Evolutionary conservation across 2,888 invertebrate species (phyloP), one percentile per base, ranked within the genome.

Genomic region (Xylocampa areola): DNA sequence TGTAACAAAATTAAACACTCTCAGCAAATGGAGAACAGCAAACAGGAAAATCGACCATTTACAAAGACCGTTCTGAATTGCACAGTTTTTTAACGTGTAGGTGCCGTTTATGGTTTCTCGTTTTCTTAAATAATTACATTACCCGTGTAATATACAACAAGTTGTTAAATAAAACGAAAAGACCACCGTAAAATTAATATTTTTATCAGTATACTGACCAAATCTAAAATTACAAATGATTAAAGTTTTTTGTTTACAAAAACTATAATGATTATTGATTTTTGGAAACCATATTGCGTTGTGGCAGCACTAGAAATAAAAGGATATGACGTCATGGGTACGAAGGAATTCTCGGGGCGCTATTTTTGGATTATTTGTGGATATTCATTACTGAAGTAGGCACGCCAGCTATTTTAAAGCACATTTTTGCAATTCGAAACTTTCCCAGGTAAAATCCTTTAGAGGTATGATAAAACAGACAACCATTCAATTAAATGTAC

Each of bases 41-140:
- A 92, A 94, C 94, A 94, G 94, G 94, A 94, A 94, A 92, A 92
- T 89, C 92, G 89, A 90, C 89, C 89, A 92, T 93, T 91, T 90
- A 84, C 83, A 86, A 87, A 86, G 85, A 83, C 78, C 85, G 91
- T 91, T 90, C 86, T 78, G 68, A 78, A 78, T 80, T 75, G 67
- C 68, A 65, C 50, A 61, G 43, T 67, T 73, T 75, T 70, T 55
- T 54, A 59, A 50, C 52, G 44, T 50, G 45, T 53, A 37, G 45
- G 62, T 44, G 44, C 45, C 51, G 70, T 73, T 79, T 65, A 64
- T 50, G 69, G 65, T 51, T 54, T 44, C 35, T 19, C 40, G 29
- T 49, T 60, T 61, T 58, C 69, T 60, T 35, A 54, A 66, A 51
- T 60, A 48, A 51, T 57, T 19, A 36, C 5, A 53, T 64, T 60